These are phyloP conservation scores for Phlogophora meticulosa DNA, from an alignment of 2,888 invertebrate species.

Conservation along the genomic window DNA sequence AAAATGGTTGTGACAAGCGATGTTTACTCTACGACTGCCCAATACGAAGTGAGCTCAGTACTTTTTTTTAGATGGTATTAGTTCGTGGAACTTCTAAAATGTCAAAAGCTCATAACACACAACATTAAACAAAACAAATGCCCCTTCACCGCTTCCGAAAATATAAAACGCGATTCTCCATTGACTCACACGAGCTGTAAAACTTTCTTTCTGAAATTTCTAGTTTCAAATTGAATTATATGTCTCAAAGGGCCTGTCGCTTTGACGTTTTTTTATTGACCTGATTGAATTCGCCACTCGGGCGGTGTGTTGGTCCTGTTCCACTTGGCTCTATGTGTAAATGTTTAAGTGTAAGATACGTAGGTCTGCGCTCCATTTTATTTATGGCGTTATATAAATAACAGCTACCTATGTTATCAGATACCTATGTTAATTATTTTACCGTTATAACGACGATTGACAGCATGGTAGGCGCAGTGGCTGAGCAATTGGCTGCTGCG, in stretches of 20 bases:
- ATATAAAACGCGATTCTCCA: conserved; percentile 45
- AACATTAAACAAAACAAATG: conserved; percentile 35
- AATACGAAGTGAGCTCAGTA: no score
- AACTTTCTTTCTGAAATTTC: conserved; percentile 49
- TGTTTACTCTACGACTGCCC: no score
- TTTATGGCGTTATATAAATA: no score
- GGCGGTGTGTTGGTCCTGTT: conserved; percentile 7
- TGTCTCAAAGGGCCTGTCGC: conserved; percentile 64
- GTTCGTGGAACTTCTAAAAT: neutral
- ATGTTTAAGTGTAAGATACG: neutral
- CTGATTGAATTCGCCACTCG: conserved; percentile 57
- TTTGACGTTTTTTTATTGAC: conserved; percentile 69
- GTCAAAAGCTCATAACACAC: neutral
- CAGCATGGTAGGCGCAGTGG: no score
- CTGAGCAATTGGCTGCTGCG: no score
- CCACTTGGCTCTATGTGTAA: neutral
- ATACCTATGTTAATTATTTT: no score
- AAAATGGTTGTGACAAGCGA: no score
- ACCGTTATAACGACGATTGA: no score
- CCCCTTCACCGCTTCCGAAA: neutral
- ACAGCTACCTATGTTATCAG: no score
- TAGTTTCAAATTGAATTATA: conserved; percentile 72
- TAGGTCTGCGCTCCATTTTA: no score
- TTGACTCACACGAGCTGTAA: conserved; percentile 43
- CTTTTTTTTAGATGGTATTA: neutral